Conservation (phyloP, 2,113 vertebrate genomes). For the Oncorhynchus clarkii region DNA sequence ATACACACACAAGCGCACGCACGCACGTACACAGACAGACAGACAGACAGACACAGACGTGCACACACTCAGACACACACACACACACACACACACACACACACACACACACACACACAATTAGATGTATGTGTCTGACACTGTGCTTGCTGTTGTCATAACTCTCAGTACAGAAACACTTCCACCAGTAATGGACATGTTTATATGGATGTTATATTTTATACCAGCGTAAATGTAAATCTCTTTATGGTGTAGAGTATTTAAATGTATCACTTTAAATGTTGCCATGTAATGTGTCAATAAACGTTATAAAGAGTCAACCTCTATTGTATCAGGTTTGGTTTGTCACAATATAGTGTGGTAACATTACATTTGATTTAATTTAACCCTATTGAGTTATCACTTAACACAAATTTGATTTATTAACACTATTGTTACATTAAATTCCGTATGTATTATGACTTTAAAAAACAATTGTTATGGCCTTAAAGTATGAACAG, state of each 20-base stretch:
- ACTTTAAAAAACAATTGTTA: too few relatives aligned
- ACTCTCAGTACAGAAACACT: not conserved
- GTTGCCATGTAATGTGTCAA: conserved; percentile 63
- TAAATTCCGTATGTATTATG: too few relatives aligned
- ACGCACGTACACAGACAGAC: too few relatives aligned
- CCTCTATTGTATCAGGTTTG: conserved; percentile 39
- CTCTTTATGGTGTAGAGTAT: conserved; percentile 72
- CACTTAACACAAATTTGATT: not conserved
- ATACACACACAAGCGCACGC: too few relatives aligned
- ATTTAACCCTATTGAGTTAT: not conserved
- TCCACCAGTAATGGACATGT: conserved; percentile 20
- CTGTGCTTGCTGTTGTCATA: not conserved
- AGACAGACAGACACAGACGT: fast-evolving
- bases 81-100: too few relatives aligned
- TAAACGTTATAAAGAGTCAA: conserved; percentile 65
- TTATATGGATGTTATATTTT: conserved; percentile 56
- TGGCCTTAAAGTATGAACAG: too few relatives aligned
- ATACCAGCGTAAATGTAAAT: conserved; percentile 66
- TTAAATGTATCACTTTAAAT: conserved; percentile 68
- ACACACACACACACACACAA: too few relatives aligned
- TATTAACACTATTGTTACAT: too few relatives aligned
- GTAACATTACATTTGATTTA: not conserved
- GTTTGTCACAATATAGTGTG: conserved; percentile 14
- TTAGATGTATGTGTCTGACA: not conserved
- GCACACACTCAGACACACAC: too few relatives aligned